Evolutionary conservation across 2,888 invertebrate species (phyloP), one percentile per base, ranked within the genome.

Genomic region (Siphlonurus alternatus): DNA sequence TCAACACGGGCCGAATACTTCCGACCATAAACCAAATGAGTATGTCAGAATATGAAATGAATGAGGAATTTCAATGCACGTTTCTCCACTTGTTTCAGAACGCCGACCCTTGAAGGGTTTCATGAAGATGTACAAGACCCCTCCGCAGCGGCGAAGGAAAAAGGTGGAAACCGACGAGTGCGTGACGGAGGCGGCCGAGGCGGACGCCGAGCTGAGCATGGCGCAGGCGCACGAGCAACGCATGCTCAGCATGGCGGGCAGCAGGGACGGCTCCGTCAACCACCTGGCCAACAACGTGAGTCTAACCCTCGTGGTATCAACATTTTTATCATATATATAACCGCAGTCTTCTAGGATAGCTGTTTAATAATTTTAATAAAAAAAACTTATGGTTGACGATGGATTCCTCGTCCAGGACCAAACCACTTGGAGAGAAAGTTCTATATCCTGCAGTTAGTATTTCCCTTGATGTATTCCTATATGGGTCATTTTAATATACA

Each of bases 91-190:
- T 56, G n/a, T 56, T 75, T 54, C 73, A 78, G 79, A 79, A 70
- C 72, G 79, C 67, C 73, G 78, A 67, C 76, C 78, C 2, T 73
- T 76, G 53, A 76, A 77, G 67, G 78, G 79, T 62, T 79, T 80
- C 72, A 79, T 79, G 75, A 79, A 80, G 73, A 77, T 79, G 70
- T 80, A 80, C 73, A 79, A 80, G 71, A 79, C 80, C 54, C 77
- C 80, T 53, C 77, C 77, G 66, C 73, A 73, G 63, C 70, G 72
- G 62, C 73, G 76, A 67, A 74, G 76, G 71, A 78, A 78, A 72
- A 78, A 76, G 67, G 77, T 77, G 53, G 75, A 77, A 63, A 74
- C 74, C 65, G 76, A 76, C 63, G 77, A 76, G 64, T 72, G 73
- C 61, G 73, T 70, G 64, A 69, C 68, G 65, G 68, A 68, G 66